A percentile compares a stretch with the other conserved stretches of the same genome.
phyloP scores from a whole-genome alignment of 1,140 invertebrate genomes.

The Ooceraea biroi region DNA sequence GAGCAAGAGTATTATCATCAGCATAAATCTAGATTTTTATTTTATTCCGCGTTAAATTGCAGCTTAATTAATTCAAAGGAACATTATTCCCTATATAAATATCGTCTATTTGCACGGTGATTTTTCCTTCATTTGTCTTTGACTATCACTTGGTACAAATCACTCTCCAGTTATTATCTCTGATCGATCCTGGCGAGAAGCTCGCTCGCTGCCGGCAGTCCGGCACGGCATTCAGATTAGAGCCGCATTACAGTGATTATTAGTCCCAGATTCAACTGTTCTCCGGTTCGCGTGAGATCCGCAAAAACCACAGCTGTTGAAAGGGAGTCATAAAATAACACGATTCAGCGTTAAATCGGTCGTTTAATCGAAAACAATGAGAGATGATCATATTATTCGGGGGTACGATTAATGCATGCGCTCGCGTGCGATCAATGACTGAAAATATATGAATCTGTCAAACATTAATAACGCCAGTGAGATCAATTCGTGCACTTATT shows the following conservation, averaged over 20 bases:
- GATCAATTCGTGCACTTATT: background rate
- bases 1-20: slow-evolving; percentile 1
- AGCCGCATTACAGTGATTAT: slow-evolving; percentile 50
- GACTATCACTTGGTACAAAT: slow-evolving; percentile 20
- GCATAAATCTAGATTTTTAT: background rate
- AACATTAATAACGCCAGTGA: background rate
- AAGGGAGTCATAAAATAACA: background rate
- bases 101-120: background rate
- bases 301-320: background rate
- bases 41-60: slow-evolving; percentile 3
- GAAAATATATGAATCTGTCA: slow-evolving; percentile 45
- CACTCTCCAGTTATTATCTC: slow-evolving; percentile 41
- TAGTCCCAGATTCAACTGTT: slow-evolving; percentile 39
- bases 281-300: slow-evolving; percentile 1
- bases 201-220: background rate
- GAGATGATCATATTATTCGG: background rate
- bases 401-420: background rate
- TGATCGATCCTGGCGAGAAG: slow-evolving; percentile 22
- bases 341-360: slow-evolving; percentile 16
- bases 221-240: slow-evolving; percentile 21
- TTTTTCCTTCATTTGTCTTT: background rate
- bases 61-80: background rate
- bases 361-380: slow-evolving; percentile 23
- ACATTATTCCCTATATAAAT: background rate
- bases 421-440: background rate